These are phyloP conservation scores for Sebastes dallii DNA, from an alignment of 2,797 vertebrate species.

Conservation along the genomic window DNA sequence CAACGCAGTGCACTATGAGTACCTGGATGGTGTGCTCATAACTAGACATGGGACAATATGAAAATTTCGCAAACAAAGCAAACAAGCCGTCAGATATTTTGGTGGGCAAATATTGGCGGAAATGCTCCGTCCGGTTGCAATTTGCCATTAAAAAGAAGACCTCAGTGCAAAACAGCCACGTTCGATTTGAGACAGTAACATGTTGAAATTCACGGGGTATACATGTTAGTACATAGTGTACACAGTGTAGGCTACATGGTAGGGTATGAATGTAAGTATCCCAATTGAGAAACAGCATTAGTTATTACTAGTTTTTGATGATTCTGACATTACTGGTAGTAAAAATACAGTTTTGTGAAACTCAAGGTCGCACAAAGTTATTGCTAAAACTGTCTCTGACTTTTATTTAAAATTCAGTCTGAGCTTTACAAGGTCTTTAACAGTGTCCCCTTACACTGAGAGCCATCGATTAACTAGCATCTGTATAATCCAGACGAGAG, in stretches of 20 bases:
- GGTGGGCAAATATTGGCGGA: background rate
- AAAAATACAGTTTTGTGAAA: background rate
- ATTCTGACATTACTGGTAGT: background rate
- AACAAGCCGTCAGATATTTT: background rate
- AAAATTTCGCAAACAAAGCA: no score
- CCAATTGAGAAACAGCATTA: background rate
- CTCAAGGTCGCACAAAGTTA: background rate
- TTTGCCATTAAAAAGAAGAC: background rate
- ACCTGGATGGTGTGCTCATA: background rate
- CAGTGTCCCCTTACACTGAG: slow-evolving; percentile 40
- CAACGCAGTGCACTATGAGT: background rate
- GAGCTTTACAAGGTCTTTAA: slow-evolving; percentile 32
- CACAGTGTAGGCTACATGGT: background rate
- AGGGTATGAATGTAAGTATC: background rate
- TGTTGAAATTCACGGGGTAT: background rate
- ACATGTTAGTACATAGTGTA: background rate
- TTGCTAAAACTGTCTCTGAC: background rate
- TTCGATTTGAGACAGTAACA: background rate
- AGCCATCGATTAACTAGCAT: slow-evolving; percentile 63
- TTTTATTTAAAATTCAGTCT: slow-evolving; percentile 36
- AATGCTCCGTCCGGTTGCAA: background rate
- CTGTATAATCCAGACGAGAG: slow-evolving; percentile 71
- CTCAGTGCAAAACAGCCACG: background rate
- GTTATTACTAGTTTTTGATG: background rate
- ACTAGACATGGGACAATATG: no score